Percentiles rank a stretch among this genome's conserved stretches.
Evolutionary conservation across 2,888 invertebrate species (phyloP).

Genomic region (Sclerodermus sp.): DNA sequence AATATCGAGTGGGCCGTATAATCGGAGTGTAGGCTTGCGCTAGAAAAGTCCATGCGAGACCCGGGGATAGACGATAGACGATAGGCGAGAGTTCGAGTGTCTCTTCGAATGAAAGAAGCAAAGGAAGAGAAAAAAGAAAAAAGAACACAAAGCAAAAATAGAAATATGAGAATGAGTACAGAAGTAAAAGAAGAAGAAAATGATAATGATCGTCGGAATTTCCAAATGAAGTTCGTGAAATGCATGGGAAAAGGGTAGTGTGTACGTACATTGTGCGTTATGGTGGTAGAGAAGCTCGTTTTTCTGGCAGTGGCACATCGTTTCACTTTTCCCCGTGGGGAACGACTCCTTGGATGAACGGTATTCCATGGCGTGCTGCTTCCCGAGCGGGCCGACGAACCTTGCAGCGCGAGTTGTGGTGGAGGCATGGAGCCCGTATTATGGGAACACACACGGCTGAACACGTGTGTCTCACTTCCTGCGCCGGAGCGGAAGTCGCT

Average conservation of each 20-base stretch:
- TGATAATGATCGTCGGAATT: neutral
- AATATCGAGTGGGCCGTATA: conserved; percentile 12
- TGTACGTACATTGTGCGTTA: neutral
- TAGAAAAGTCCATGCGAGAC: too few species aligned
- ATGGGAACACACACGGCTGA: conserved; percentile 49
- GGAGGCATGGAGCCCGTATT: conserved; percentile 27
- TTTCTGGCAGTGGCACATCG: conserved; percentile 9
- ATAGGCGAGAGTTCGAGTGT: too few species aligned
- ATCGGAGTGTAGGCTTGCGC: conserved; percentile 13
- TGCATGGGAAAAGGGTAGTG: too few species aligned
- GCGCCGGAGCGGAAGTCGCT: conserved; percentile 53
- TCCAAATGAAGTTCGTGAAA: too few species aligned
- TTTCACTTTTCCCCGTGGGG: conserved; percentile 22
- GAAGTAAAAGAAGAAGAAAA: neutral
- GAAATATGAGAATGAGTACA: neutral
- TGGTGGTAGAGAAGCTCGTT: neutral
- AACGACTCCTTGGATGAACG: conserved; percentile 20
- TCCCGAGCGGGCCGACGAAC: conserved; percentile 25
- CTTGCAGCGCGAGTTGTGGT: conserved; percentile 14
- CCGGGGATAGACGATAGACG: too few species aligned
- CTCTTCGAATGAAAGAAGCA: neutral
- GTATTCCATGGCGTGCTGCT: conserved; percentile 1
- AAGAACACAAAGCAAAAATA: neutral
- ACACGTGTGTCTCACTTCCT: conserved; percentile 55
- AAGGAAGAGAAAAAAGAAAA: neutral